Conservation (phyloP, 2,113 vertebrate species). For the Axis porcinus region DNA sequence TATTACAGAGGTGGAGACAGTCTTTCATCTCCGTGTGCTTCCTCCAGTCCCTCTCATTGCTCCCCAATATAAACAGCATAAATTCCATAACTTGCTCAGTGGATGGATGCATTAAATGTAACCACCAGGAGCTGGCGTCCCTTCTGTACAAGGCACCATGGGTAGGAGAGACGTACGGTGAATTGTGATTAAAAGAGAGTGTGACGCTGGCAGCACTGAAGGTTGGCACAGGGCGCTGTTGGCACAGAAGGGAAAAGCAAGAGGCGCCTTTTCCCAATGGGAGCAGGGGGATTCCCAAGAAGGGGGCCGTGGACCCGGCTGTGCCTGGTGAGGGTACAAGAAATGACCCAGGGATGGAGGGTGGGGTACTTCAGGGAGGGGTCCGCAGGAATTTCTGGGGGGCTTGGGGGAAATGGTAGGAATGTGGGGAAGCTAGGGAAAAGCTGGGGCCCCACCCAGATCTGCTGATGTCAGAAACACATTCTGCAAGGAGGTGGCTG, state of each 20-base stretch:
- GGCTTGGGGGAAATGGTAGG: rapidly evolving
- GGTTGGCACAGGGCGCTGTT: rapidly evolving
- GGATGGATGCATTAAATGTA: rapidly evolving
- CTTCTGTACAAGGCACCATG: rapidly evolving
- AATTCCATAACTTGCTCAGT: rapidly evolving
- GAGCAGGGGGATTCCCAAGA: background rate
- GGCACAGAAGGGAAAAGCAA: background rate
- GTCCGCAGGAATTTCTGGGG: background rate
- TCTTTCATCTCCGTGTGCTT: background rate
- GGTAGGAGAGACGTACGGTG: rapidly evolving
- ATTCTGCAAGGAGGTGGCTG: rapidly evolving
- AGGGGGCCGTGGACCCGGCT: rapidly evolving
- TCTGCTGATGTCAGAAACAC: background rate
- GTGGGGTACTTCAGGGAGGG: rapidly evolving
- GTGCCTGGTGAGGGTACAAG: rapidly evolving
- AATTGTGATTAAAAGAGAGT: rapidly evolving
- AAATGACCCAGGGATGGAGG: background rate
- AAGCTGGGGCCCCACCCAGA: background rate
- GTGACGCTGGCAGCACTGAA: rapidly evolving
- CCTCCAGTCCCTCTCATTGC: background rate
- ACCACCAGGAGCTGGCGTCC: no score
- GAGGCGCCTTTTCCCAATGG: rapidly evolving
- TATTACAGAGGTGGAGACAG: rapidly evolving
- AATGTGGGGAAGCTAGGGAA: background rate
- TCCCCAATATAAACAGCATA: background rate